Percentiles rank a stretch among this genome's conserved stretches.
Evolutionary conservation across 2,888 invertebrate species (phyloP).

Genomic region (Zelleria hepariella): DNA sequence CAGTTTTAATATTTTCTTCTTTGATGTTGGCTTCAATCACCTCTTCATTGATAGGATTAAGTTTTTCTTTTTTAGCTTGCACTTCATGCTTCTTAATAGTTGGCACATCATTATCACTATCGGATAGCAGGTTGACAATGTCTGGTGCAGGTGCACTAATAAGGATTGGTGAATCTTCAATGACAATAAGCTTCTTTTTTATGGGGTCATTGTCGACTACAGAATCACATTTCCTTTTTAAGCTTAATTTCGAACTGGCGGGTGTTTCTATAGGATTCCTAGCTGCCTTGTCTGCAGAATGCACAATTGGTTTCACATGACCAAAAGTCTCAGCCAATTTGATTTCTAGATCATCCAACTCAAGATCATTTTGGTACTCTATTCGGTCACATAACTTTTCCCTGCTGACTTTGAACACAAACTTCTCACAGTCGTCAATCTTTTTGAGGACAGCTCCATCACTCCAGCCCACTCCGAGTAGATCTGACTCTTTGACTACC

Average conservation of each 20-base stretch:
- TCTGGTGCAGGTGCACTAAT: slow-evolving; percentile 16
- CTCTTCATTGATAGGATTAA: slow-evolving; percentile 27
- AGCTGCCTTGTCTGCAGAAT: background rate
- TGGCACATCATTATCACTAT: slow-evolving; percentile 35
- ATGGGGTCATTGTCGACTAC: slow-evolving; percentile 13
- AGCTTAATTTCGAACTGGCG: slow-evolving; percentile 17
- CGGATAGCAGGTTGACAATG: slow-evolving; percentile 32
- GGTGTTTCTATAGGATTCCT: background rate
- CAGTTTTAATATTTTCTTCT: slow-evolving; percentile 31
- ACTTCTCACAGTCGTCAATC: slow-evolving; percentile 45
- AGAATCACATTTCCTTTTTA: slow-evolving; percentile 37
- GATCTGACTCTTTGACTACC: slow-evolving; percentile 48
- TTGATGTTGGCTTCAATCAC: slow-evolving; percentile 14
- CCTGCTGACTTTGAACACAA: slow-evolving; percentile 44
- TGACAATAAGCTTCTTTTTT: slow-evolving; percentile 16
- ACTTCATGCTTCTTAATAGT: slow-evolving; percentile 9
- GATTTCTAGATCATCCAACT: slow-evolving; percentile 31
- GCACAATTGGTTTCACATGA: slow-evolving; percentile 16
- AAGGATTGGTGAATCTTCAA: slow-evolving; percentile 10
- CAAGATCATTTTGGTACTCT: slow-evolving; percentile 38
- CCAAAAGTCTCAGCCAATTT: slow-evolving; percentile 24
- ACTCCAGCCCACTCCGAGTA: slow-evolving; percentile 70
- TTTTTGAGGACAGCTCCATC: slow-evolving; percentile 29
- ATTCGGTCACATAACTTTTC: slow-evolving; percentile 29
- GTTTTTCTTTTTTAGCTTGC: slow-evolving; percentile 30